Percentiles rank a stretch among this genome's conserved stretches.
phyloP scores from a whole-genome alignment of 1,140 invertebrate species.

The Dufourea novaeangliae region DNA sequence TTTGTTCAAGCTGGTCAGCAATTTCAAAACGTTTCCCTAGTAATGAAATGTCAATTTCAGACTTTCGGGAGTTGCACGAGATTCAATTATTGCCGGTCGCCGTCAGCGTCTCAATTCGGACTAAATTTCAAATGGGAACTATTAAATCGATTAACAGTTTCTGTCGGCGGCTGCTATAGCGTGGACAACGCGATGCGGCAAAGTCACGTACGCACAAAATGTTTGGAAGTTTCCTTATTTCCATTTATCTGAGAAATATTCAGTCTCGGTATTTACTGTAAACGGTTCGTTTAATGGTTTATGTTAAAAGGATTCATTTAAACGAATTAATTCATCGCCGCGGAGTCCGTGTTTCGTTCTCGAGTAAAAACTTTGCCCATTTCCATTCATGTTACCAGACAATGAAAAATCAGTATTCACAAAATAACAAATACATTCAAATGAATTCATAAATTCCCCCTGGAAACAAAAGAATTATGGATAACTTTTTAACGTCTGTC shows the following conservation, averaged over 20 bases:
- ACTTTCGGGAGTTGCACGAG: conserved; percentile 41
- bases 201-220: neutral
- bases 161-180: conserved; percentile 26
- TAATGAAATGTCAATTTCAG: conserved; percentile 57
- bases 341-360: no score
- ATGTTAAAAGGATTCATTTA: no score
- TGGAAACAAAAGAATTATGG: no score
- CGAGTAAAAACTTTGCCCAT: no score
- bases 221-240: neutral
- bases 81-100: conserved; percentile 59
- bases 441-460: no score
- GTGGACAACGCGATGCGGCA: conserved; percentile 12
- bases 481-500: no score
- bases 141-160: conserved; percentile 61
- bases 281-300: neutral
- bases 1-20: neutral
- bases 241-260: no score
- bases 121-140: conserved; percentile 58
- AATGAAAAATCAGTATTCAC: no score
- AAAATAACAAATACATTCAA: no score
- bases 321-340: no score
- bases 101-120: conserved; percentile 39
- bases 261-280: neutral
- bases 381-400: no score
- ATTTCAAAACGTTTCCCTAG: conserved; percentile 20